Conservation (phyloP, 2,797 vertebrate genomes). For the Lacerta bilineata region DNA sequence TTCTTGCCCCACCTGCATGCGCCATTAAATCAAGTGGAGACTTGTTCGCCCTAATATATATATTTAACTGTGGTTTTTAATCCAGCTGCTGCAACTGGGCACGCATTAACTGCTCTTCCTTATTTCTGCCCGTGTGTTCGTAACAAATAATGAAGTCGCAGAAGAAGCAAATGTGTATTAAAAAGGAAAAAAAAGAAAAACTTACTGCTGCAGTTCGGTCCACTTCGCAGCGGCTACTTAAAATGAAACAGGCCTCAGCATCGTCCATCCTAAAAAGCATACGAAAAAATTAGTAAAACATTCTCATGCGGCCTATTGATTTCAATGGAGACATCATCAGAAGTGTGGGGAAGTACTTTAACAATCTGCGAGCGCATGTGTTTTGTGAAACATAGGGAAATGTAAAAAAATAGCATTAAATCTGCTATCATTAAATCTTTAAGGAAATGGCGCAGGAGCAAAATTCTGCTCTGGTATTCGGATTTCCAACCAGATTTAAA, state of each 20-base stretch:
- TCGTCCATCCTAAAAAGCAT: constrained; percentile 83
- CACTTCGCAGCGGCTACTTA: constrained; percentile 86
- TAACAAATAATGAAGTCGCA: neutral
- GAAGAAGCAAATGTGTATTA: neutral
- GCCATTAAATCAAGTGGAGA: neutral
- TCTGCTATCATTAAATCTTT: too few species aligned
- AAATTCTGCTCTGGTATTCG: too few species aligned
- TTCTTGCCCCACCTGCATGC: neutral
- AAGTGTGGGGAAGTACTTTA: too few species aligned
- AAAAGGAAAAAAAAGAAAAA: constrained; percentile 47
- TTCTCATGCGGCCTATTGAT: too few species aligned
- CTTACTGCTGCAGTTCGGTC: constrained; percentile 87
- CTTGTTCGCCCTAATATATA: neutral
- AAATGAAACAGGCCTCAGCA: constrained; percentile 86
- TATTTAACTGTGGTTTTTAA: neutral
- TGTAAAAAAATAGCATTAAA: too few species aligned
- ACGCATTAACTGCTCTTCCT: neutral
- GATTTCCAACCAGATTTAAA: too few species aligned
- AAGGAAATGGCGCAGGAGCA: too few species aligned
- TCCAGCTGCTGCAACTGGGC: neutral
- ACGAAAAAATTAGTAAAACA: constrained; percentile 39
- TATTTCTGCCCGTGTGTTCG: neutral
- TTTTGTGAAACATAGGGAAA: too few species aligned
- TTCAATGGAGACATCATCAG: too few species aligned
- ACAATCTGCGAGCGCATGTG: too few species aligned